Evolutionary conservation across 2,113 vertebrate genomes (phyloP), one percentile per base, ranked within the genome.

Genomic region (Lates calcarifer): DNA sequence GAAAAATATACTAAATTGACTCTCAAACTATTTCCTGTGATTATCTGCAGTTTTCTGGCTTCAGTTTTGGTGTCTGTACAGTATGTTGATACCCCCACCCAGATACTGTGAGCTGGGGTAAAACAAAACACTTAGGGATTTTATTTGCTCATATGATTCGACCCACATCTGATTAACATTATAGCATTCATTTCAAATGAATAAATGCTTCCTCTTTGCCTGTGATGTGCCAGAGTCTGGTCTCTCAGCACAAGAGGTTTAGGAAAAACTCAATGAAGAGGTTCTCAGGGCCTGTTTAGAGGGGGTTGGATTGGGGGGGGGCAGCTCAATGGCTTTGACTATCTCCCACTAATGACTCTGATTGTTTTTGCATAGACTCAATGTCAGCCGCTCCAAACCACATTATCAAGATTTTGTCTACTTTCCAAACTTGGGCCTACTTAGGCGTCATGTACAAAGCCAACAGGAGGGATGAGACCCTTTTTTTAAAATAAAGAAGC

Each of bases 281-380:
- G 56, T 81, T 87, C 66, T 75, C 68, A 62, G 63, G 47, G 67
- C 80, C 39, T 78, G 43, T 76, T 68, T 61, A 28, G 55, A 58
- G 33, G 64, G 14, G 47, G 24, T 6, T 29, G 15, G n/a, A n/a
- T n/a, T n/a, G 9, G 65, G 37, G 53, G 39, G n/a, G 63, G 15
- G 53, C 22, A 18, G 57, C 71, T 35, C 58, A 35, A 28, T 55
- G 67, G 35, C 63, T 87, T 70, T 62, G n/a, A 82, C 73, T 78
- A 79, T 88, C 80, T 85, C 79, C 77, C 79, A 60, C 79, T 89
- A 87, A 88, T 84, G 90, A 90, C 81, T 78, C 29, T 85, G 91
- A 92, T 89, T 85, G 90, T 88, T 90, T 90, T 88, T 68, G 82
- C 86, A 87, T 58, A 63, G 60, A 83, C 47, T 82, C 72, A 4